Percentiles rank a stretch among this genome's conserved stretches.
phyloP scores from a whole-genome alignment of 2,113 vertebrate species.

The Cepphus grylle region DNA sequence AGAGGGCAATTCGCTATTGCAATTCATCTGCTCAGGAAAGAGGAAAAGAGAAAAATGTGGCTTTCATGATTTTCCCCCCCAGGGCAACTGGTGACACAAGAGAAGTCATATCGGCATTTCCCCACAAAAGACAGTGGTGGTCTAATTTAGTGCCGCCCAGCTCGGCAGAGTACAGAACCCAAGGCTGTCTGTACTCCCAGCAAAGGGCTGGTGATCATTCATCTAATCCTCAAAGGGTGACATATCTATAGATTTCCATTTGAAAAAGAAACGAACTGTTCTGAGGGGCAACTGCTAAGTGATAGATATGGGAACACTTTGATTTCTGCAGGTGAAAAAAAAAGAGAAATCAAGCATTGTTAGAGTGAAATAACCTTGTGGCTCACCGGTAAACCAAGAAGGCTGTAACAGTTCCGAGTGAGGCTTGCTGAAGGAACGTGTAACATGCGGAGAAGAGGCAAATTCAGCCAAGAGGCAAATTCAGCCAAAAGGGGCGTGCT shows the following conservation, averaged over 20 bases:
- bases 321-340: conserved; percentile 13
- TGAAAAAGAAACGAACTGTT: conserved; percentile 26
- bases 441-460: not conserved
- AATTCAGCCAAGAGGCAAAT: not conserved
- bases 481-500: not conserved
- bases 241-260: conserved; percentile 18
- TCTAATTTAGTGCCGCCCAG: not conserved
- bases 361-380: not conserved
- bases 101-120: not conserved
- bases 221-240: conserved; percentile 12
- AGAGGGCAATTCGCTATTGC: not conserved
- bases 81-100: not conserved
- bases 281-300: not conserved
- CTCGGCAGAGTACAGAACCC: not conserved
- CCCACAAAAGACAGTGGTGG: not conserved
- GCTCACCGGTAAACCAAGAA: not conserved
- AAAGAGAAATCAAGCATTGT: not conserved
- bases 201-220: not conserved
- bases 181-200: not conserved
- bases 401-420: not conserved
- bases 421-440: fast-evolving
- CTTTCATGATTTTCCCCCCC: not conserved
- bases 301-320: conserved; percentile 1
- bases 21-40: not conserved
- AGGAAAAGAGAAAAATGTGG: not conserved